phyloP scores from a whole-genome alignment of 2,113 vertebrate genomes.

The Microcebus jonahi region DNA sequence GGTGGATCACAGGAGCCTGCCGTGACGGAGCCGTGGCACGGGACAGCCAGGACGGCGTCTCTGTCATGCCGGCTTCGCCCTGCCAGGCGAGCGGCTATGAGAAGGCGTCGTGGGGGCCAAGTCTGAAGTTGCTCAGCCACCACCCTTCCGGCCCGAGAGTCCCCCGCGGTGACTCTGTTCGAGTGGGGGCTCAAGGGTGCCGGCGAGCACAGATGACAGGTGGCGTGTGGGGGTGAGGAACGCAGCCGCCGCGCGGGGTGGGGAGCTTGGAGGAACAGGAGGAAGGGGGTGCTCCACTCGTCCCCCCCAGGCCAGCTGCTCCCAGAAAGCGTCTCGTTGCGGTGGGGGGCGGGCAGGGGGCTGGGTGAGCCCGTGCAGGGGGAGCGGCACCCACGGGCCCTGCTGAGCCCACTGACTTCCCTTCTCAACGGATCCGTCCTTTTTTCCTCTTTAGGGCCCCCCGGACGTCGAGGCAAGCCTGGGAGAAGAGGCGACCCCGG shows the following conservation, averaged over 20 bases:
- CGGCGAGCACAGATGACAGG: background rate
- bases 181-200: no score
- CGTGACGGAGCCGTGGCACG: background rate
- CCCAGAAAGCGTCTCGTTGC: accelerated
- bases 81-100: background rate
- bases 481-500: conserved; percentile 94
- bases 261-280: background rate
- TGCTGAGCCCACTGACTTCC: background rate
- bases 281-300: background rate
- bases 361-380: no score
- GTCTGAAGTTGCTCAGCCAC: background rate
- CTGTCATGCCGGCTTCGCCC: background rate
- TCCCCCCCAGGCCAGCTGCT: background rate
- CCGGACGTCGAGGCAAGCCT: conserved; percentile 94
- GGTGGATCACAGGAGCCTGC: accelerated
- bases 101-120: background rate
- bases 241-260: no score
- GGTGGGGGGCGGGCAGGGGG: background rate
- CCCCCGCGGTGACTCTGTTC: background rate
- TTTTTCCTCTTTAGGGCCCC: conserved; percentile 90
- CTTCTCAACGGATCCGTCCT: background rate
- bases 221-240: no score
- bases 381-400: no score
- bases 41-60: background rate
- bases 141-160: background rate